Evolutionary conservation across 2,797 vertebrate species (phyloP).

Genomic region (Sebastes diploproa): DNA sequence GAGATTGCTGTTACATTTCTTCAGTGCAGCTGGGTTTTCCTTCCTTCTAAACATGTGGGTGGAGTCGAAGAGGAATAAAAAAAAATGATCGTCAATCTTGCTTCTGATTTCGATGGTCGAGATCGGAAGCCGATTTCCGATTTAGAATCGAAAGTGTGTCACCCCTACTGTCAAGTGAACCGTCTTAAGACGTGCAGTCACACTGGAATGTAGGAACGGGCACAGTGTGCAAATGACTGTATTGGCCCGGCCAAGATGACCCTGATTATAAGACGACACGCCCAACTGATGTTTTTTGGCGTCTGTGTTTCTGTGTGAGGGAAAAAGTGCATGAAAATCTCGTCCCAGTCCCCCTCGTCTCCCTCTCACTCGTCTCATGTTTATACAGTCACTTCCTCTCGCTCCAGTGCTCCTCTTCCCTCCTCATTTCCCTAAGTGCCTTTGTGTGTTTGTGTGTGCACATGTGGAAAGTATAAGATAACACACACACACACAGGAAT

Average conservation of each 20-base stretch:
- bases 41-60: too few species aligned
- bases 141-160: too few species aligned
- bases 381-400: slow-evolving; percentile 5
- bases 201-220: background rate
- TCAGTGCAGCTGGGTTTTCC: too few species aligned
- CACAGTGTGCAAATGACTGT: background rate
- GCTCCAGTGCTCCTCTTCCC: slow-evolving; percentile 10
- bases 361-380: background rate
- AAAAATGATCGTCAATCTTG: too few species aligned
- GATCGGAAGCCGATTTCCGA: too few species aligned
- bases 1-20: too few species aligned
- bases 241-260: background rate
- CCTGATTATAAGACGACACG: background rate
- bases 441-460: slow-evolving; percentile 11
- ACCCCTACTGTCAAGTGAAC: too few species aligned
- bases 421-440: slow-evolving; percentile 28
- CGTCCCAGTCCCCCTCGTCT: background rate
- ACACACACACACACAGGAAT: background rate
- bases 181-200: background rate
- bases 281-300: background rate
- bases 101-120: too few species aligned
- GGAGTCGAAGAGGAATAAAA: too few species aligned
- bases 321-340: background rate
- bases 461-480: background rate
- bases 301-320: background rate